A percentile compares a stretch with the other conserved stretches of the same genome.
Conservation (phyloP, 2,888 invertebrate species). For the Lydus trimaculatus region DNA sequence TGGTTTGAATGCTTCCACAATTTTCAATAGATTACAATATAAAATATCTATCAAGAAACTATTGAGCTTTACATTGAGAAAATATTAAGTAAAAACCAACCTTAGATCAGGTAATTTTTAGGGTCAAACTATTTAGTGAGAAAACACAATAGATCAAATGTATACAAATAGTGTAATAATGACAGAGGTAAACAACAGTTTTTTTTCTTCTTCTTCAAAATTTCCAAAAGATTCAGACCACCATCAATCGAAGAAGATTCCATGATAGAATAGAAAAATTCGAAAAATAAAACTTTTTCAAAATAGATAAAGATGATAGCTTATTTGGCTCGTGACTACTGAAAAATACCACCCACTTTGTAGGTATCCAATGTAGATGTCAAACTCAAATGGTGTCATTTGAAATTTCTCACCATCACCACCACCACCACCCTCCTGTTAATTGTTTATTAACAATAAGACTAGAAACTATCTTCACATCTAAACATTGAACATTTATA, state of each 20-base stretch:
- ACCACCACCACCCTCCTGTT: not conserved
- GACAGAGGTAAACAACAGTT: constrained; percentile 56
- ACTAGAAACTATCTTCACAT: constrained; percentile 34
- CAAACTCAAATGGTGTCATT: not conserved
- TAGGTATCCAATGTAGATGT: not conserved
- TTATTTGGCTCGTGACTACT: constrained; percentile 4
- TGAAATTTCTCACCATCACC: not conserved
- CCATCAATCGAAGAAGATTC: not conserved
- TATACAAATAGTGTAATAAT: constrained; percentile 60
- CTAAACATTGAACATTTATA: constrained; percentile 26
- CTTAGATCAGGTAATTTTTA: not conserved
- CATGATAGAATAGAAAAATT: not conserved
- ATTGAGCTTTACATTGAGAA: constrained; percentile 31
- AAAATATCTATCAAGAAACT: constrained; percentile 44
- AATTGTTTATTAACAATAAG: constrained; percentile 34
- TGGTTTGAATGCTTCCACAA: constrained; percentile 33
- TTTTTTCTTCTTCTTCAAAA: constrained; percentile 36
- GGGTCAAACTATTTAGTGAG: constrained; percentile 16
- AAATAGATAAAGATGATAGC: not conserved
- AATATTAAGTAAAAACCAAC: not conserved
- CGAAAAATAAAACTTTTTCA: not conserved
- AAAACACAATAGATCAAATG: constrained; percentile 51
- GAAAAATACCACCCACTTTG: constrained; percentile 7
- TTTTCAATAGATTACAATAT: constrained; percentile 38
- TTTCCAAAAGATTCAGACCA: not conserved